These are phyloP conservation scores for Acanthornis magna DNA, from an alignment of 2,797 vertebrate genomes.

Conservation along the genomic window DNA sequence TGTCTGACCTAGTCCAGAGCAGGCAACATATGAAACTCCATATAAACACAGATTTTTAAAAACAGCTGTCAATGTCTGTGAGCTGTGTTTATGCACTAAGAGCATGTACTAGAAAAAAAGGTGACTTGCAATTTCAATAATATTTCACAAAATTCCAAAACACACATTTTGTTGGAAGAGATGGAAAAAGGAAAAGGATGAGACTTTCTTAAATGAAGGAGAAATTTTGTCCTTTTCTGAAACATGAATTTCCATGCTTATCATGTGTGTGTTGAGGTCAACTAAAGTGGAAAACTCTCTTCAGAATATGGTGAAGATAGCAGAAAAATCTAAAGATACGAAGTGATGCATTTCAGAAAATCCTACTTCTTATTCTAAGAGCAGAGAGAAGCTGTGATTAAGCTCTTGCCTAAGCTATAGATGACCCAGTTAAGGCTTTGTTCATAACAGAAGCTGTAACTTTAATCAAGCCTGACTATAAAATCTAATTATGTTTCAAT, in stretches of 20 bases:
- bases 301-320: neutral
- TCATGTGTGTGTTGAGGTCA: neutral
- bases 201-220: neutral
- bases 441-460: neutral
- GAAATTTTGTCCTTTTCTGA: neutral
- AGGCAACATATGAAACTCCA: neutral
- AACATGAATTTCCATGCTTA: neutral
- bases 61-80: neutral
- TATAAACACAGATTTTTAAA: neutral
- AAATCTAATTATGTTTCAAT: constrained; percentile 38
- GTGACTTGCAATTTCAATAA: neutral
- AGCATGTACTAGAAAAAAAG: neutral
- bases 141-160: neutral
- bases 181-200: neutral
- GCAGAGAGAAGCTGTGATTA: constrained; percentile 31
- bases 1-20: neutral
- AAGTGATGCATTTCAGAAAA: constrained; percentile 1
- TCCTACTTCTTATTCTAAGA: neutral
- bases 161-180: neutral
- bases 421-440: constrained; percentile 45
- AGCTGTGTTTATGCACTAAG: neutral
- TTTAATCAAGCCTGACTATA: constrained; percentile 23
- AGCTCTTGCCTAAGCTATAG: constrained; percentile 23
- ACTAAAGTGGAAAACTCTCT: neutral
- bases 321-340: neutral